A percentile compares a stretch with the other conserved stretches of the same genome.
phyloP scores from a whole-genome alignment of 2,888 invertebrate species.

The Drosophila mimetica region DNA sequence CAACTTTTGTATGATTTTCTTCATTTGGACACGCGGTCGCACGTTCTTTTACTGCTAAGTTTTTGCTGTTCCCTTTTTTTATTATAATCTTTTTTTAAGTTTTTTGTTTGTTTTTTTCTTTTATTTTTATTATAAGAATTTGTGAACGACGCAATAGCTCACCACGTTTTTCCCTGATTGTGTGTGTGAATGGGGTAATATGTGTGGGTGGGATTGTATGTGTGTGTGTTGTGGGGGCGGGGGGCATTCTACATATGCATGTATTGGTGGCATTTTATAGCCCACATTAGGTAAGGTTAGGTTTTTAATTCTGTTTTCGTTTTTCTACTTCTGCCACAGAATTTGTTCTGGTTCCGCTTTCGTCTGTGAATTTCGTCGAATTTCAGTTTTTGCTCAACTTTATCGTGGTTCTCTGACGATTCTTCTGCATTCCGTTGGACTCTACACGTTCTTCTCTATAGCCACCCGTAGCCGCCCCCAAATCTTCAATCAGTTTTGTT shows the following conservation, averaged over 20 bases:
- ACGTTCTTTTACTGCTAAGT: slow-evolving; percentile 31
- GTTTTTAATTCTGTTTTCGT: slow-evolving; percentile 73
- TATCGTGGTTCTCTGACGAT: slow-evolving; percentile 15
- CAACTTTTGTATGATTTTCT: slow-evolving; percentile 11
- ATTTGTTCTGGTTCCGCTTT: slow-evolving; percentile 38
- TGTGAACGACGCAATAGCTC: slow-evolving; percentile 70
- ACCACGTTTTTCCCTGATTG: slow-evolving; percentile 63
- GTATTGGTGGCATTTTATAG: slow-evolving; percentile 60
- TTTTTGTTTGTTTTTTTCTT: slow-evolving; percentile 25
- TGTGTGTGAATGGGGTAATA: slow-evolving; percentile 4
- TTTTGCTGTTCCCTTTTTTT: slow-evolving; percentile 9
- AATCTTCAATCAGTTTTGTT: slow-evolving; percentile 57
- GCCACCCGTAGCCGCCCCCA: slow-evolving; percentile 11
- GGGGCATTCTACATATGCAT: slow-evolving; percentile 5
- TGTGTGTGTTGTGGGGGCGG: slow-evolving; percentile 7
- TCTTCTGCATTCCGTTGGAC: slow-evolving; percentile 11
- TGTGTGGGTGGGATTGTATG: slow-evolving; percentile 5
- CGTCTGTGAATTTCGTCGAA: slow-evolving; percentile 17
- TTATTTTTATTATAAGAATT: slow-evolving; percentile 44
- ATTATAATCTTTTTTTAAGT: slow-evolving; percentile 1
- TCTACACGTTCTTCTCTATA: slow-evolving; percentile 1
- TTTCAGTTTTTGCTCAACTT: slow-evolving; percentile 36
- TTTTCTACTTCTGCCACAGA: slow-evolving; percentile 61
- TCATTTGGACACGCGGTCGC: slow-evolving; percentile 3
- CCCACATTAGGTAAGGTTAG: slow-evolving; percentile 82